These are phyloP conservation scores for Scrobipalpa atriplicella DNA, from an alignment of 2,888 invertebrate genomes.

Conservation along the genomic window DNA sequence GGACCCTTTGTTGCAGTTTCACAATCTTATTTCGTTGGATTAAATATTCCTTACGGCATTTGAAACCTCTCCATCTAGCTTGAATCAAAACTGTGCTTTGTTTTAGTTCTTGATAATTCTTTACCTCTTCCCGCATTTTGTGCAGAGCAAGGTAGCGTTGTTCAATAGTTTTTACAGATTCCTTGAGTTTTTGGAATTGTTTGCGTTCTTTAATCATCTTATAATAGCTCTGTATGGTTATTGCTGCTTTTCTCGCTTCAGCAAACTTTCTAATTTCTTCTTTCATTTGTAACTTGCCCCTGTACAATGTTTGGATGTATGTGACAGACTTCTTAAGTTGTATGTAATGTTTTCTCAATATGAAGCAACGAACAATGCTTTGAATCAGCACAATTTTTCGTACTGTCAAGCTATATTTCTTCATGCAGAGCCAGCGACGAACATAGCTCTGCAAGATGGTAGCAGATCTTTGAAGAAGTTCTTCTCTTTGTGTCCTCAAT, in stretches of 20 bases:
- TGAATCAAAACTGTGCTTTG: conserved; percentile 70
- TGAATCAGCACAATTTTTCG: conserved; percentile 56
- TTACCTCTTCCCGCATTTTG: conserved; percentile 58
- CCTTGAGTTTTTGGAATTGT: conserved; percentile 49
- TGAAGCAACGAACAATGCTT: conserved; percentile 55
- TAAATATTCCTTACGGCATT: conserved; percentile 62
- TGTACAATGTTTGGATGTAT: conserved; percentile 66
- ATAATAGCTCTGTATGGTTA: conserved; percentile 71
- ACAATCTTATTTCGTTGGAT: conserved; percentile 56
- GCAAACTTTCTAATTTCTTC: conserved; percentile 51
- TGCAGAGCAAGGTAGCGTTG: conserved; percentile 55
- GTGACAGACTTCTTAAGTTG: conserved; percentile 51
- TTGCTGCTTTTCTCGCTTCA: conserved; percentile 48
- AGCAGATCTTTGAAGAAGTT: conserved; percentile 52
- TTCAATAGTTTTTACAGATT: conserved; percentile 53
- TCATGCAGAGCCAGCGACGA: conserved; percentile 62
- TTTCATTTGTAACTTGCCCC: conserved; percentile 64
- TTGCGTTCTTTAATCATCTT: conserved; percentile 57
- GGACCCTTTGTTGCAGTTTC: conserved; percentile 76
- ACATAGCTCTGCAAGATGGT: conserved; percentile 58
- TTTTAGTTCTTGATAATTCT: conserved; percentile 55
- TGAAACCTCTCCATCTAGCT: conserved; percentile 67
- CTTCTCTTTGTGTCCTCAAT: conserved; percentile 51
- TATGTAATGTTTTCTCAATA: conserved; percentile 52
- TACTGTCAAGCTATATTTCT: conserved; percentile 46